Evolutionary conservation across 2,113 vertebrate genomes (phyloP).

Genomic region (Cololabis saira): DNA sequence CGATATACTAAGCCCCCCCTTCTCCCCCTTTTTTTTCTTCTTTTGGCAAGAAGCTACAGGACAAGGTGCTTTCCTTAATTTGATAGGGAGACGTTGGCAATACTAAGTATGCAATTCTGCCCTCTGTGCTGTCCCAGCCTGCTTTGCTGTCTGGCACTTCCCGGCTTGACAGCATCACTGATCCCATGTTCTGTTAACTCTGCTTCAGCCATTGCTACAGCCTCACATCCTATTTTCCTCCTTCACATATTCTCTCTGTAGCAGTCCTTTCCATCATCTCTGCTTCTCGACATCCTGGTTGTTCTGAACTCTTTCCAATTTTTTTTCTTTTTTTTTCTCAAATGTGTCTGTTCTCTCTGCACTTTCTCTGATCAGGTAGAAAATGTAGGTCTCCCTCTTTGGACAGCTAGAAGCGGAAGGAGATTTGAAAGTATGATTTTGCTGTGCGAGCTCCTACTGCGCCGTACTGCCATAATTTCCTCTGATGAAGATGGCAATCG

Average conservation of each 20-base stretch:
- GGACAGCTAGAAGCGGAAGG: constrained; percentile 38
- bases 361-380: constrained; percentile 37
- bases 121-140: constrained; percentile 43
- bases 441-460: constrained; percentile 34
- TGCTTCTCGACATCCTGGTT: background rate
- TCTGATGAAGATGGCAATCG: constrained; percentile 50
- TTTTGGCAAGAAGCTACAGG: constrained; percentile 29
- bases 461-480: constrained; percentile 58
- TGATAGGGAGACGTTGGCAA: constrained; percentile 27
- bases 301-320: background rate
- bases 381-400: constrained; percentile 55
- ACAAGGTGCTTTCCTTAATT: constrained; percentile 39
- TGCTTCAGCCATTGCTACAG: constrained; percentile 40
- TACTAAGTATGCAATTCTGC: constrained; percentile 43
- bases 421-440: constrained; percentile 67
- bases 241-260: constrained; percentile 54
- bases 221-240: constrained; percentile 39
- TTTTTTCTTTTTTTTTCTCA: constrained; percentile 11
- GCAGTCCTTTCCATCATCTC: constrained; percentile 20
- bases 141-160: constrained; percentile 60
- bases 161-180: constrained; percentile 64
- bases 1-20: constrained; percentile 54
- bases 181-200: constrained; percentile 66
- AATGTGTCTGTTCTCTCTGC: constrained; percentile 9
- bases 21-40: background rate